Evolutionary conservation across 35 echinoderm and acorn worm species (phyloP).

Genomic region (Strongylocentrotus purpuratus): DNA sequence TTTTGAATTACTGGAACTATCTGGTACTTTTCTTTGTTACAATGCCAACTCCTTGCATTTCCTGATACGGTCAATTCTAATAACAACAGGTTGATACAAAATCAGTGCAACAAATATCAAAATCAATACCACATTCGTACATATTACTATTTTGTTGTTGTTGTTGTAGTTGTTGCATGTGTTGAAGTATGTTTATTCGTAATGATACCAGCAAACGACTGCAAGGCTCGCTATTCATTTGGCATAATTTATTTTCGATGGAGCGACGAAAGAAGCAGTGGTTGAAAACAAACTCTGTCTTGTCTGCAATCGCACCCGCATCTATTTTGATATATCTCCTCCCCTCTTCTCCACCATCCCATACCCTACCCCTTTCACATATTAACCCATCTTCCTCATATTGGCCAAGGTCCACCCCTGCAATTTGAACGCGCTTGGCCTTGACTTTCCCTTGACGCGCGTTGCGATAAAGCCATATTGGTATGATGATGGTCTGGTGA

Average conservation of each 20-base stretch:
- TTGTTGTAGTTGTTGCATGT: too few species aligned
- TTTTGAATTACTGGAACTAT: too few species aligned
- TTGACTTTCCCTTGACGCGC: neutral
- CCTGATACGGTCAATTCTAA: too few species aligned
- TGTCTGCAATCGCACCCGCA: neutral
- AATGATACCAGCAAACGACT: neutral
- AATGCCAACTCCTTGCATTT: too few species aligned
- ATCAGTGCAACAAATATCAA: too few species aligned
- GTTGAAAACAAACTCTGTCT: neutral
- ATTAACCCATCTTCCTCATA: neutral
- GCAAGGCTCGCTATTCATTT: neutral
- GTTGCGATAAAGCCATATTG: neutral
- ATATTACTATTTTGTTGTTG: too few species aligned
- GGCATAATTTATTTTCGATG: neutral
- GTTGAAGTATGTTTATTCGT: too few species aligned
- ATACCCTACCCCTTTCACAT: neutral
- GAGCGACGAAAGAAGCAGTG: neutral
- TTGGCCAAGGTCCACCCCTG: neutral
- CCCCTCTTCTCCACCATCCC: neutral
- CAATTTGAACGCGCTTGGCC: neutral
- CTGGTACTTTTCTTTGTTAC: too few species aligned
- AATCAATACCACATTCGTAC: too few species aligned
- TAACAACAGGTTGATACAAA: too few species aligned
- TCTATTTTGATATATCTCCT: neutral
- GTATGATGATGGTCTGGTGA: neutral